Percentiles rank a stretch among this genome's conserved stretches.
Evolutionary conservation across 2,113 vertebrate genomes (phyloP).

Genomic region (Opisthocomus hoazin): DNA sequence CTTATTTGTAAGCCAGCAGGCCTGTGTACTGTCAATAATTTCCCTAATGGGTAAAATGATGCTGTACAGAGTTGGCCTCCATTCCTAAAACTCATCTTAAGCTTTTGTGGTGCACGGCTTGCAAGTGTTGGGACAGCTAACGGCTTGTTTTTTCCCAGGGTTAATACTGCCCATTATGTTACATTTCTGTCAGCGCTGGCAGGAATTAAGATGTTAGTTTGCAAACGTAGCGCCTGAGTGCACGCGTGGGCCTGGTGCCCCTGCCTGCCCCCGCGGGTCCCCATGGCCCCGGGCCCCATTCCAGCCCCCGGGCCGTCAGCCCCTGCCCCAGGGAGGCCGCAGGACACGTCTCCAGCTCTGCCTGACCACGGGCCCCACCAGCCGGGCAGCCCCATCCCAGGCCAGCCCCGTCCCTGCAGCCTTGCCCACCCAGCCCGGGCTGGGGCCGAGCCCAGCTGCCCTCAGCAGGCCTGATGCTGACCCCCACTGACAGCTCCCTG

Average conservation of each 20-base stretch:
- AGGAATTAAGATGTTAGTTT: background rate
- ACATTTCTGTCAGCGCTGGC: fast-evolving
- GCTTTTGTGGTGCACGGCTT: background rate
- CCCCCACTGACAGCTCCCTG: background rate
- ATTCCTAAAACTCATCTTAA: background rate
- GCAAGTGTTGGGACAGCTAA: background rate
- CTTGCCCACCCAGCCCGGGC: background rate
- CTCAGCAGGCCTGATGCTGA: background rate
- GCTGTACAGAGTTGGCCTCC: background rate
- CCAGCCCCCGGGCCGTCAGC: fast-evolving
- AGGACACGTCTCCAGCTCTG: background rate
- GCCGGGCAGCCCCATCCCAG: background rate
- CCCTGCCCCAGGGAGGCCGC: fast-evolving
- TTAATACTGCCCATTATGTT: too few species aligned
- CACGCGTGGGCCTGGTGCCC: too few species aligned
- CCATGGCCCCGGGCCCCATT: background rate
- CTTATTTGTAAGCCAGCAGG: background rate
- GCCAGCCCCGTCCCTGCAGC: background rate
- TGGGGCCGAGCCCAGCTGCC: background rate
- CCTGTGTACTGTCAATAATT: background rate
- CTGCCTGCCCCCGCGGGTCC: fast-evolving
- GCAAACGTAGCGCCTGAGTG: background rate
- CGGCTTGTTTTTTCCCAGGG: background rate
- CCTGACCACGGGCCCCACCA: fast-evolving
- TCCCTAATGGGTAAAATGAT: background rate